phyloP scores from a whole-genome alignment of 2,113 vertebrate genomes.

The Heterotis niloticus region DNA sequence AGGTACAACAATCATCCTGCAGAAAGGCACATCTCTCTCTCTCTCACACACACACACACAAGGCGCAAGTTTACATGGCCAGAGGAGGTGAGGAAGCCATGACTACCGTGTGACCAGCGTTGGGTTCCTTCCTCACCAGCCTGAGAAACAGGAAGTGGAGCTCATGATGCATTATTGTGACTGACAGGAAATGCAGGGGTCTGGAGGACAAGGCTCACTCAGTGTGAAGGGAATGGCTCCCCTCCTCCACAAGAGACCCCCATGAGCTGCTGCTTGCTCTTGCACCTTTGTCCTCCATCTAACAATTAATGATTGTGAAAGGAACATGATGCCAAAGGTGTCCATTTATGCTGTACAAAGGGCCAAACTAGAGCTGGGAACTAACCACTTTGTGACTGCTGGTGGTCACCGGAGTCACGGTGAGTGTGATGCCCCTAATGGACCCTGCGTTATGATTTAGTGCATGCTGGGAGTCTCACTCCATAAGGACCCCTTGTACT shows the following conservation, averaged over 20 bases:
- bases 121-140: constrained; percentile 66
- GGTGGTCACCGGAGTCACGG: too few relatives aligned
- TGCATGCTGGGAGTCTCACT: too few relatives aligned
- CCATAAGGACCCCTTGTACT: too few relatives aligned
- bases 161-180: constrained; percentile 71
- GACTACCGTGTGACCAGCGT: constrained; percentile 70
- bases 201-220: constrained; percentile 63
- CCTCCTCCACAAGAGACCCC: constrained; percentile 23
- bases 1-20: constrained; percentile 46
- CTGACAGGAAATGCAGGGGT: constrained; percentile 68
- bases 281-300: not conserved
- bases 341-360: too few relatives aligned
- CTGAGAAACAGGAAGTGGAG: constrained; percentile 71
- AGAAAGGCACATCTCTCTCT: not conserved
- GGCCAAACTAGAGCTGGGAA: too few relatives aligned
- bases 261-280: not conserved
- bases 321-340: too few relatives aligned
- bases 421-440: too few relatives aligned
- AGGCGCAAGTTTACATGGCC: constrained; percentile 58
- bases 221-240: constrained; percentile 56
- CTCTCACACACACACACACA: constrained; percentile 55
- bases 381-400: too few relatives aligned
- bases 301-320: not conserved
- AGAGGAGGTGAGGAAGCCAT: constrained; percentile 53
- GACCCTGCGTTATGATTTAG: too few relatives aligned